Evolutionary conservation across 2,797 vertebrate genomes (phyloP).

Genomic region (Micromesistius poutassou): DNA sequence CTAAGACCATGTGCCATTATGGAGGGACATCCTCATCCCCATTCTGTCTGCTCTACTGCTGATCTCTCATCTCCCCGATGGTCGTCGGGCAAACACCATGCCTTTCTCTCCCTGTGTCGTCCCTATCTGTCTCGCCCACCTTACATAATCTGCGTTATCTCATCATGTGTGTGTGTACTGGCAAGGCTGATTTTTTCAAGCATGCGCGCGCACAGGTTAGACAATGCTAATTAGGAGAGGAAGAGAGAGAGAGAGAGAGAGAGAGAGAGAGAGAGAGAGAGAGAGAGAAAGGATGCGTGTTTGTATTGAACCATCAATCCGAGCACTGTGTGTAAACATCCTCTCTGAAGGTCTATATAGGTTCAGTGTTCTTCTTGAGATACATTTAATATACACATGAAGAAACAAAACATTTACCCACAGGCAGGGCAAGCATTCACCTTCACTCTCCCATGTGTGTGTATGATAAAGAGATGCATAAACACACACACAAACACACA

Average conservation of each 20-base stretch:
- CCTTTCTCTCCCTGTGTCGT: background rate
- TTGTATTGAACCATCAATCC: background rate
- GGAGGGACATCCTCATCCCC: background rate
- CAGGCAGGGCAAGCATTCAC: background rate
- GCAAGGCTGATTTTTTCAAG: too few species aligned
- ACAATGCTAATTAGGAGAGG: background rate
- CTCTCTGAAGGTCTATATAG: background rate
- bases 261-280: slow-evolving; percentile 25
- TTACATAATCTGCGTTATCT: background rate
- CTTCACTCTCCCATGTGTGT: background rate
- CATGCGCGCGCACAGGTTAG: background rate
- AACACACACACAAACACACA: background rate
- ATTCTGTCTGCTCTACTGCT: background rate
- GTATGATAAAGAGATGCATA: background rate
- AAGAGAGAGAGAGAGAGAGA: slow-evolving; percentile 30
- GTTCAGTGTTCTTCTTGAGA: background rate
- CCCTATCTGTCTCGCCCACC: slow-evolving; percentile 1
- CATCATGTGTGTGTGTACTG: background rate
- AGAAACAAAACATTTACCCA: background rate
- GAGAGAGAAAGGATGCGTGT: background rate
- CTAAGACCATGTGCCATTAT: background rate
- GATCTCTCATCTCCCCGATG: background rate
- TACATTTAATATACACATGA: background rate
- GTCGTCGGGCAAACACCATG: background rate
- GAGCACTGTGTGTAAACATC: background rate